Evolutionary conservation across 53 echinoderm and acorn worm genomes (phyloP), one percentile per base, ranked within the genome.

Genomic region (Paracentrotus lividus): DNA sequence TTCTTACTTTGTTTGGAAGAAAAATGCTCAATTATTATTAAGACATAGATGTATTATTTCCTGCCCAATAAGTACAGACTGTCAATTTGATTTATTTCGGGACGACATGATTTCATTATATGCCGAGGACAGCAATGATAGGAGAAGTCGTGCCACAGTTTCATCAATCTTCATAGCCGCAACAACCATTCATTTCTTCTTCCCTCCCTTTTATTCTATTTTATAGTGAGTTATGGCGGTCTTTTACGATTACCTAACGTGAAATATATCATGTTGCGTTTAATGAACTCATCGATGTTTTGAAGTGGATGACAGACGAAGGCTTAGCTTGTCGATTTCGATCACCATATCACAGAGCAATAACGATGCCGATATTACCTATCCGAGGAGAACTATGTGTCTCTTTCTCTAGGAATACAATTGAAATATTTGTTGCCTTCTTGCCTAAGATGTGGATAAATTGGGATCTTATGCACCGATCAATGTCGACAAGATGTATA

Each of bases 261-360:
- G 72, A 72, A 72, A 72, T 72, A 72, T 72, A 72, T 72, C 72
- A 72, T 72, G 72, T 72, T 72, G 72, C 72, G 72, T 72, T 40
- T 72, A 72, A 72, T 72, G 72, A 72, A 72, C 72, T 40, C 72
- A 40, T 72, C 4, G 40, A 12, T 72, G 40, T 18, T 40, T 40
- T 40, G 36, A 16, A 9, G 18, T 72, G 40, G 40, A 16, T 72
- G 72, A 72, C 72, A 72, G 72, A 72, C 40, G 27, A 27, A 72
- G 40, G 72, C 72, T 72, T 72, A 72, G 72, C 36, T 0, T 72
- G 72, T 72, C 72, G 72, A 5, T 72, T 72, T 38, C 20, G 72
- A 72, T 72, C 72, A 40, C 72, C 40, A 32, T 40, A 32, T 27
- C 72, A 16, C 72, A 32, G 27, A 4, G 72, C 72, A 72, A 72